Conservation (phyloP, 2,797 vertebrate genomes). For the Tangara arthus region DNA sequence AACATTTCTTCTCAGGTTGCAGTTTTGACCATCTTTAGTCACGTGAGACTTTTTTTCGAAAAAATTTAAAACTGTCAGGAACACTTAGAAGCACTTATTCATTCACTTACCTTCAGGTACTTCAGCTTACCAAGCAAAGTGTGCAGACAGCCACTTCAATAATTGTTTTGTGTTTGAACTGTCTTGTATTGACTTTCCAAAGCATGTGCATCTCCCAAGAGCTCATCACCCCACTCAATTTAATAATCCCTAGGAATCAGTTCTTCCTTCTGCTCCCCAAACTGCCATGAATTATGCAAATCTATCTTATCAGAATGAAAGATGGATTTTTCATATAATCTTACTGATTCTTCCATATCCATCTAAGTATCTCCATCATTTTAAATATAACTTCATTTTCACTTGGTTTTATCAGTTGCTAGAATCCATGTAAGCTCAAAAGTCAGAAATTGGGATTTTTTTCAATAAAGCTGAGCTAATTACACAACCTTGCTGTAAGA, state of each 20-base stretch:
- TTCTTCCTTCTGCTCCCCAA: neutral
- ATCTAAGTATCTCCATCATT: neutral
- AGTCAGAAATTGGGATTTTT: neutral
- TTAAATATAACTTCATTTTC: neutral
- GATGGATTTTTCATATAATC: neutral
- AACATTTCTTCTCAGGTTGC: neutral
- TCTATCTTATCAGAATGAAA: neutral
- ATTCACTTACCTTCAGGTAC: neutral
- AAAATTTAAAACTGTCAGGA: neutral
- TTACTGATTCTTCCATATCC: neutral
- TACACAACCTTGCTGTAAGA: neutral
- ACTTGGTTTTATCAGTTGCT: neutral
- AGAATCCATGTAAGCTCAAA: neutral
- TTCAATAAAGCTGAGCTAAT: neutral
- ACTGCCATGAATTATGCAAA: neutral
- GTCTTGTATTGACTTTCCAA: neutral
- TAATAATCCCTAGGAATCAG: neutral
- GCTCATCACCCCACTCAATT: neutral
- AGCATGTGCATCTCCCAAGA: neutral
- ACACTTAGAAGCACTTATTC: neutral
- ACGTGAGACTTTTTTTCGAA: rapidly evolving
- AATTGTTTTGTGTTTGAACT: neutral
- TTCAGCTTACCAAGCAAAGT: neutral
- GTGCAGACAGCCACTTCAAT: neutral
- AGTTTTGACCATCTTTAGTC: neutral